These are phyloP conservation scores for Epistrophe eligans DNA, from an alignment of 2,888 invertebrate genomes.

Conservation along the genomic window DNA sequence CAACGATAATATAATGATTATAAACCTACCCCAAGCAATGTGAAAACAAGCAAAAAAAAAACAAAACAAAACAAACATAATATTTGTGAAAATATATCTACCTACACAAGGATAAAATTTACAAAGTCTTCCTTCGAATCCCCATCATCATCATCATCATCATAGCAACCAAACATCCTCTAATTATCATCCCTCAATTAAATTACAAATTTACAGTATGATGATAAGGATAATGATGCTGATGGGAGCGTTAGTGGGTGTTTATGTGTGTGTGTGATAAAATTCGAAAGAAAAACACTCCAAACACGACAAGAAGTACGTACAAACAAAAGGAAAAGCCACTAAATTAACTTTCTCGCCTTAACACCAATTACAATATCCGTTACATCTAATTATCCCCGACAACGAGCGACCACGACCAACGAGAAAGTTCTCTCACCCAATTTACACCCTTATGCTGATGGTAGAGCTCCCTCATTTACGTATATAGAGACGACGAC, in stretches of 20 bases:
- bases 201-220: conserved; percentile 64
- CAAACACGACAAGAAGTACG: conserved; percentile 51
- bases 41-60: conserved; percentile 7
- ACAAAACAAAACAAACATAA: neutral
- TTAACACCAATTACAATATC: conserved; percentile 84
- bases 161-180: conserved; percentile 4
- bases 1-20: neutral
- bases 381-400: conserved; percentile 83
- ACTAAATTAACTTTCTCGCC: conserved; percentile 81
- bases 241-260: conserved; percentile 18
- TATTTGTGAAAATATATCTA: neutral
- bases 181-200: conserved; percentile 75
- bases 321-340: conserved; percentile 66
- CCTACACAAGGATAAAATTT: conserved; percentile 42
- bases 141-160: neutral
- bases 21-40: conserved; percentile 65
- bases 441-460: conserved; percentile 38
- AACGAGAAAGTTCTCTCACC: conserved; percentile 41
- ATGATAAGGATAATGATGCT: conserved; percentile 23
- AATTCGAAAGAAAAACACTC: conserved; percentile 46
- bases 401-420: conserved; percentile 53
- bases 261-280: conserved; percentile 40
- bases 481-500: neutral
- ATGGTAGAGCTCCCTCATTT: conserved; percentile 9
- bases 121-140: conserved; percentile 21